Evolutionary conservation across 2,888 invertebrate species (phyloP).

Genomic region (Ctenicera cuprea): DNA sequence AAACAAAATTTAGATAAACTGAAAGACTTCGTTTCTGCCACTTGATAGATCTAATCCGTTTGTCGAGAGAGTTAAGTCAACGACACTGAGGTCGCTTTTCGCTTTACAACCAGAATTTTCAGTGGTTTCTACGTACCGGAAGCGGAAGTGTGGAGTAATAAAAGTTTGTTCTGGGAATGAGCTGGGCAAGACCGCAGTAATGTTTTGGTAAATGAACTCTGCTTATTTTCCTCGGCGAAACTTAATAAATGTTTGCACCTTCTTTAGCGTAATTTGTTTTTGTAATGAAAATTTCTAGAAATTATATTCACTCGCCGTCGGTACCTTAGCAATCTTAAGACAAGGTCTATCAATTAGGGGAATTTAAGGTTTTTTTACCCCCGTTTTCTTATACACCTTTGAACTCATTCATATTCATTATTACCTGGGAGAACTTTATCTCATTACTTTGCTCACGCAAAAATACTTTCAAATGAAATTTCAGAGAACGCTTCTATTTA

Average conservation of each 20-base stretch:
- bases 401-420: slow-evolving; percentile 2
- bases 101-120: background rate
- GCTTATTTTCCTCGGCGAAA: slow-evolving; percentile 11
- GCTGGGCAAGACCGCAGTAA: background rate
- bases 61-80: background rate
- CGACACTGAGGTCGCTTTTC: background rate
- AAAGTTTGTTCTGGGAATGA: background rate
- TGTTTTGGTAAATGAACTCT: background rate
- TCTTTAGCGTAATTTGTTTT: slow-evolving; percentile 3
- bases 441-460: too few species aligned
- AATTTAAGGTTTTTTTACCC: background rate
- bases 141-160: background rate
- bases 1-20: slow-evolving; percentile 1
- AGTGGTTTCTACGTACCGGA: background rate
- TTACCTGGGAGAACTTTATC: background rate
- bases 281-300: slow-evolving; percentile 1
- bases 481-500: too few species aligned
- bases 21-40: background rate
- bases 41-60: slow-evolving; percentile 2
- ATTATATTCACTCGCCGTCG: background rate
- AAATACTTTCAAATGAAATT: too few species aligned
- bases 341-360: background rate
- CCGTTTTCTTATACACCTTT: background rate
- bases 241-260: slow-evolving; percentile 15
- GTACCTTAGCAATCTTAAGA: background rate